Evolutionary conservation across 2,797 vertebrate species (phyloP).

Genomic region (Anniella stebbinsi): DNA sequence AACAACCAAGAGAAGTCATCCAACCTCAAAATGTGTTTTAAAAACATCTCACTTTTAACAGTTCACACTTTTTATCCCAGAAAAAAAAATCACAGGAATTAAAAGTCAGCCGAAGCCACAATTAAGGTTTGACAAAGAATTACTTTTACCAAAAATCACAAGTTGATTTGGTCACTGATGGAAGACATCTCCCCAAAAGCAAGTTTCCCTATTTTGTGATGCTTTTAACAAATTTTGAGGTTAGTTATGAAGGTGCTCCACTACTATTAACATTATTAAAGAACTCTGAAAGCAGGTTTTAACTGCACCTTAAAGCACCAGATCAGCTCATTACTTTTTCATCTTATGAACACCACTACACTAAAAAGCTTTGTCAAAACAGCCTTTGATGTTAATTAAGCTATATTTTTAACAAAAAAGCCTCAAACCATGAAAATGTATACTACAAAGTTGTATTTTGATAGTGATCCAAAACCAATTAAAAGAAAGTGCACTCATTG

Average conservation of each 20-base stretch:
- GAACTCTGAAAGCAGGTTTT: background rate
- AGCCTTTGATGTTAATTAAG: constrained; percentile 20
- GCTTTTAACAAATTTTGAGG: background rate
- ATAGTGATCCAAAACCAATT: background rate
- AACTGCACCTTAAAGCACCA: constrained; percentile 13
- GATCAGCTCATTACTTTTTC: background rate
- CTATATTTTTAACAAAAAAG: constrained; percentile 13
- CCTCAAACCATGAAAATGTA: background rate
- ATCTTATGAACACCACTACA: background rate
- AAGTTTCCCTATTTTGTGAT: constrained; percentile 1
- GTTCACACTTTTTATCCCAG: background rate
- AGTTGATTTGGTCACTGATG: background rate
- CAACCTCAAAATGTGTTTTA: constrained; percentile 52
- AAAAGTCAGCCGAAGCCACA: background rate
- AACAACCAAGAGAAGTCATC: constrained; percentile 51
- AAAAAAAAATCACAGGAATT: background rate
- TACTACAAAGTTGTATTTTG: background rate
- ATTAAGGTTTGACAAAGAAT: constrained; percentile 7
- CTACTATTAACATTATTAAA: constrained; percentile 2
- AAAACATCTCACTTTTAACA: constrained; percentile 47
- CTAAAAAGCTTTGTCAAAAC: background rate
- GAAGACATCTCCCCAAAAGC: background rate
- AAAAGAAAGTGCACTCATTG: background rate
- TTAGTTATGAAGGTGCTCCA: background rate
- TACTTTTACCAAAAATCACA: background rate